phyloP scores from a whole-genome alignment of 2,888 invertebrate species.

The Melipona bicolor region DNA sequence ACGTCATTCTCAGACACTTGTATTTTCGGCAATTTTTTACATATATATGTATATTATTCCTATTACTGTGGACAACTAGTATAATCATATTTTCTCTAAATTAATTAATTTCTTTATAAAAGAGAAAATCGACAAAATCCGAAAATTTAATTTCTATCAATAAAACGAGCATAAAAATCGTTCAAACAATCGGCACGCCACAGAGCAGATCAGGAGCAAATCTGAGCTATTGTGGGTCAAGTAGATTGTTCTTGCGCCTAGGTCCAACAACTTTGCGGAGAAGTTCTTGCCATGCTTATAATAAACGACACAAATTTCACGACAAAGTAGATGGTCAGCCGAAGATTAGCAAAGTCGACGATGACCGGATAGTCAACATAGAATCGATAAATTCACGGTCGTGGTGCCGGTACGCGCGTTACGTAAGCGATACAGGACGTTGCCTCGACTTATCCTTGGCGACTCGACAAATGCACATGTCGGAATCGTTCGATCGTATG shows the following conservation, averaged over 20 bases:
- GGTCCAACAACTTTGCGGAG: neutral
- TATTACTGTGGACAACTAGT: too few relatives aligned
- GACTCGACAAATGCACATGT: constrained; percentile 32
- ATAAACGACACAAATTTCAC: constrained; percentile 26
- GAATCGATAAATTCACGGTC: constrained; percentile 77
- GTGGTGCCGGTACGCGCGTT: constrained; percentile 53
- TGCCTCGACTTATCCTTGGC: constrained; percentile 71
- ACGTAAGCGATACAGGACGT: constrained; percentile 70
- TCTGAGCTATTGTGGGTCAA: neutral
- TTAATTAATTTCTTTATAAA: neutral
- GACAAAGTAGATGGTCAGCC: constrained; percentile 17
- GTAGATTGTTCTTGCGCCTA: constrained; percentile 18
- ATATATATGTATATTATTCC: too few relatives aligned
- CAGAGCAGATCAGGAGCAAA: neutral
- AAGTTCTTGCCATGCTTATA: neutral
- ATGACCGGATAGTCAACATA: constrained; percentile 26
- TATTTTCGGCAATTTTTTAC: too few relatives aligned
- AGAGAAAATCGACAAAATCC: neutral
- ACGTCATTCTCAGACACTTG: too few relatives aligned
- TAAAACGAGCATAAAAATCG: neutral
- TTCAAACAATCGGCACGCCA: neutral
- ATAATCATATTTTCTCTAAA: too few relatives aligned
- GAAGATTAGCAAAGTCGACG: constrained; percentile 42
- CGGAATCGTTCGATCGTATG: constrained; percentile 24
- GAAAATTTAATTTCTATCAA: neutral